Conservation (phyloP, 2,113 vertebrate genomes). For the Tautogolabrus adspersus region DNA sequence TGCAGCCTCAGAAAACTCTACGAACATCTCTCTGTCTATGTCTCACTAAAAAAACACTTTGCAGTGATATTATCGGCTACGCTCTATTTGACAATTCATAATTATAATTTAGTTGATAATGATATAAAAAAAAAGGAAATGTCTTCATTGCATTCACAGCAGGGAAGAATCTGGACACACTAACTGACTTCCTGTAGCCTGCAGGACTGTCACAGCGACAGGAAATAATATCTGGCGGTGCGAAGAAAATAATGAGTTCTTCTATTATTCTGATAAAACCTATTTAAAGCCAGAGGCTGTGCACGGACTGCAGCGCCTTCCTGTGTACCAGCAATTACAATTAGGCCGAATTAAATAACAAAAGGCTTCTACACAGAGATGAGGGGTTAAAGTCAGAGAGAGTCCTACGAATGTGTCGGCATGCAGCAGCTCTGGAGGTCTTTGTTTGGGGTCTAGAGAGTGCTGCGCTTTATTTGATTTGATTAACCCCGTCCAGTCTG, state of each 20-base stretch:
- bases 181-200: not conserved
- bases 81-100: too few relatives aligned
- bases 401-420: too few relatives aligned
- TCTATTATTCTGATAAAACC: not conserved
- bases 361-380: not conserved
- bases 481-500: too few relatives aligned
- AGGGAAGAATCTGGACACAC: not conserved
- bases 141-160: not conserved
- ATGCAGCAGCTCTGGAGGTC: too few relatives aligned
- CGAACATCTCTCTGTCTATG: too few relatives aligned
- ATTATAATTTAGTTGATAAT: too few relatives aligned
- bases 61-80: too few relatives aligned
- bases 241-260: conserved; percentile 2
- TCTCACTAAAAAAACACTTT: too few relatives aligned
- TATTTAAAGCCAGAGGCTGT: not conserved
- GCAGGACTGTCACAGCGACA: conserved; percentile 7
- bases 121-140: too few relatives aligned
- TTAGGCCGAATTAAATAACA: not conserved
- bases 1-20: not conserved
- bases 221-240: not conserved
- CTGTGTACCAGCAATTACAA: not conserved
- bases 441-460: too few relatives aligned
- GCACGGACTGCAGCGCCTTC: not conserved
- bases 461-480: too few relatives aligned
- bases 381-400: not conserved